Evolutionary conservation across 2,113 vertebrate species (phyloP).

Genomic region (Daubentonia madagascariensis): DNA sequence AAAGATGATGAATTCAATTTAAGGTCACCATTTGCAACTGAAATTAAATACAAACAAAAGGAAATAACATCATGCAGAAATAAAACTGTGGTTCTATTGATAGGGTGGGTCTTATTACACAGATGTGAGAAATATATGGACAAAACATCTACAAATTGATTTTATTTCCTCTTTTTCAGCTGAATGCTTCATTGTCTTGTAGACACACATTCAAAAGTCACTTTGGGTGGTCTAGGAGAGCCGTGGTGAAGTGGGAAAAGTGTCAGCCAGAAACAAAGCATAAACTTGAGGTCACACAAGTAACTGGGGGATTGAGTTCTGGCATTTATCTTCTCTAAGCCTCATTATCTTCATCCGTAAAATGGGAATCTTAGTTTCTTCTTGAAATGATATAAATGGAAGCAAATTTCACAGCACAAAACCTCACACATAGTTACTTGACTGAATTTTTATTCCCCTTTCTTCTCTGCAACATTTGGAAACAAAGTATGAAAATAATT

Average conservation of each 20-base stretch:
- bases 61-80: slow-evolving; percentile 36
- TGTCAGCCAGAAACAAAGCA: background rate
- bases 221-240: background rate
- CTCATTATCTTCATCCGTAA: background rate
- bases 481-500: background rate
- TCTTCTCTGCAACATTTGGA: background rate
- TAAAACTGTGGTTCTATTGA: background rate
- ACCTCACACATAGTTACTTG: background rate
- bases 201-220: background rate
- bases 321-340: background rate
- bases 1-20: slow-evolving; percentile 23
- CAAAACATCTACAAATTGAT: background rate
- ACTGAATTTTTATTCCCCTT: background rate
- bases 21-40: background rate
- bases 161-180: background rate
- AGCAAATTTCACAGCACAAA: background rate
- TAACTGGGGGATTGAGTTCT: background rate
- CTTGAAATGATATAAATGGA: background rate
- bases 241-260: background rate
- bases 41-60: slow-evolving; percentile 69
- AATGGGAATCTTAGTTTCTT: background rate
- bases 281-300: background rate
- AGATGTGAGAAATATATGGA: background rate
- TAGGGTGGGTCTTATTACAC: background rate
- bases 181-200: background rate